Evolutionary conservation across 2,888 invertebrate genomes (phyloP), one percentile per base, ranked within the genome.

Genomic region (Dynastes tityus): DNA sequence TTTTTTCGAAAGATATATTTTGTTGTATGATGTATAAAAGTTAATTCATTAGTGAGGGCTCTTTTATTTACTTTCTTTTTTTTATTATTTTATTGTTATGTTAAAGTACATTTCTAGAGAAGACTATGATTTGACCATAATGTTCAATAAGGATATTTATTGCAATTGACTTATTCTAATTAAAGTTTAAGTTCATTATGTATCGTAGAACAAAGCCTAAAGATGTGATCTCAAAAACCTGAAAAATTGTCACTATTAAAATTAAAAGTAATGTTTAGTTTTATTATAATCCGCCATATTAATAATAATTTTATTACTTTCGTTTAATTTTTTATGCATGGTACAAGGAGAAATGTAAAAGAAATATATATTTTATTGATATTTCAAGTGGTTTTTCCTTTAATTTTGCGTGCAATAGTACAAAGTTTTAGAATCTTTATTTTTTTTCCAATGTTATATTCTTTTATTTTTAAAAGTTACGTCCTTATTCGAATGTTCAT

Each of bases 261-360:
- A 45, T 45, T 37, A n/a, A 53, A 53, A n/a, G 13, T 53, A 73
- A 58, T 37, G 37, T 53, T 58, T 58, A 58, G 55, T 45, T 61
- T 74, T 27, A 49, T 74, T 61, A 45, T 61, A 61, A 61, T 74
- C 45, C 40, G 63, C 61, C 73, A 74, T 74, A 71, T 16, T 71
- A 58, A n/a, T 55, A 71, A 22, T 71, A 58, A n/a, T 55, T 55
- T 37, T 71, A 29, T 6, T 65, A 22, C 0, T 58, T 22, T 16
- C 53, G 16, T n/a, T 53, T n/a, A 53, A 16, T 67, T 67, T 67
- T 40, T 53, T 37, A 53, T n/a, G 55, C 8, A 9, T 37, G 55
- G 45, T 67, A 40, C 11, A 22, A 58, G 55, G 37, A 32, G 13
- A 55, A 37, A 71, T 71, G 32, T 55, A 32, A 71, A 71, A 40